Evolutionary conservation across 2,797 vertebrate genomes (phyloP).

Genomic region (Thamnophis elegans): DNA sequence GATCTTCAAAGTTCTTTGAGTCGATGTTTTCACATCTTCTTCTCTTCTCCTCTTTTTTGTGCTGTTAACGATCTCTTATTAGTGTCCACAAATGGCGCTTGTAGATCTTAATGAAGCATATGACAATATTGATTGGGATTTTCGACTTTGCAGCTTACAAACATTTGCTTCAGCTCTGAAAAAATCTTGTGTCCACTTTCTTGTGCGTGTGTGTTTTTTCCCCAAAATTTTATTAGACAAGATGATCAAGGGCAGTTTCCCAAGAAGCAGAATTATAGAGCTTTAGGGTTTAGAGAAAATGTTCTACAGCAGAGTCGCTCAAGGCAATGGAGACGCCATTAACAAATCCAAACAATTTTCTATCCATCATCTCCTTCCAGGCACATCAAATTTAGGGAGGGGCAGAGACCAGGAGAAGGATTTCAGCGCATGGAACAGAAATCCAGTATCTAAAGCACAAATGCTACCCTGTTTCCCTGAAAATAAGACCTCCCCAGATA

Average conservation of each 20-base stretch:
- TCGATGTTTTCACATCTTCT: constrained; percentile 44
- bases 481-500: no score
- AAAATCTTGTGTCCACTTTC: constrained; percentile 5
- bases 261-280: neutral
- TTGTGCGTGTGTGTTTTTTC: no score
- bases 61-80: constrained; percentile 55
- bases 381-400: neutral
- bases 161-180: constrained; percentile 33
- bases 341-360: neutral
- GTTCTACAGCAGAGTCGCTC: neutral
- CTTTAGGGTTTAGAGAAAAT: neutral
- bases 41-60: constrained; percentile 9
- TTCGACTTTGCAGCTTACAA: constrained; percentile 18
- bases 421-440: neutral
- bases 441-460: neutral
- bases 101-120: constrained; percentile 37
- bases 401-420: neutral
- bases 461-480: neutral
- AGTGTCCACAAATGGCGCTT: constrained; percentile 36
- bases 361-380: neutral
- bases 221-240: neutral
- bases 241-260: neutral
- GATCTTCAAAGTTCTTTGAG: constrained; percentile 40
- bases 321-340: neutral
- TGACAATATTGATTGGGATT: constrained; percentile 48